Conservation (phyloP, 2,113 vertebrate species). For the Podarcis cretensis region DNA sequence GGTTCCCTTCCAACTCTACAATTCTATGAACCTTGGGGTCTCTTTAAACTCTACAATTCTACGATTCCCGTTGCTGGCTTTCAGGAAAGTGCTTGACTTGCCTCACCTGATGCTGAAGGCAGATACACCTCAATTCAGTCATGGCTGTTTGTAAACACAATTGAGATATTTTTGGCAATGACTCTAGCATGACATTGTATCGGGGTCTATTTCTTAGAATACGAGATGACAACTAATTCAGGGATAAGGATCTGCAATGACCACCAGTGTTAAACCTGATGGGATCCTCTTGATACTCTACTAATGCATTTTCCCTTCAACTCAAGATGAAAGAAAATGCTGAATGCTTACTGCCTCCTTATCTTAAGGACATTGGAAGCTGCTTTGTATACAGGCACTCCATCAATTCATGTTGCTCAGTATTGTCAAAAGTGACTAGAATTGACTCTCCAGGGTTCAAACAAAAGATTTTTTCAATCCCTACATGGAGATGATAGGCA, state of each 20-base stretch:
- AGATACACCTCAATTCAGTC: not conserved
- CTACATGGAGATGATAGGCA: no score
- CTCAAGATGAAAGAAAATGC: no score
- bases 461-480: no score
- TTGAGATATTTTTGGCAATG: not conserved
- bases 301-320: not conserved
- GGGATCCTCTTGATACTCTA: not conserved
- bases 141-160: not conserved
- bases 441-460: no score
- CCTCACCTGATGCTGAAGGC: not conserved
- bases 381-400: no score
- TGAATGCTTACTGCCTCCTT: no score
- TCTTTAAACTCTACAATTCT: no score
- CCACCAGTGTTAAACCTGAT: not conserved
- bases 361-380: no score
- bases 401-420: no score
- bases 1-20: no score
- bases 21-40: no score
- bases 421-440: no score
- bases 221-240: not conserved
- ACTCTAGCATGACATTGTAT: not conserved
- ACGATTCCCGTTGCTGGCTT: not conserved
- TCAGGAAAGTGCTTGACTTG: not conserved
- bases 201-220: not conserved
- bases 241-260: not conserved